Evolutionary conservation across 2,113 vertebrate genomes (phyloP).

Genomic region (Beaufortia kweichowensis): DNA sequence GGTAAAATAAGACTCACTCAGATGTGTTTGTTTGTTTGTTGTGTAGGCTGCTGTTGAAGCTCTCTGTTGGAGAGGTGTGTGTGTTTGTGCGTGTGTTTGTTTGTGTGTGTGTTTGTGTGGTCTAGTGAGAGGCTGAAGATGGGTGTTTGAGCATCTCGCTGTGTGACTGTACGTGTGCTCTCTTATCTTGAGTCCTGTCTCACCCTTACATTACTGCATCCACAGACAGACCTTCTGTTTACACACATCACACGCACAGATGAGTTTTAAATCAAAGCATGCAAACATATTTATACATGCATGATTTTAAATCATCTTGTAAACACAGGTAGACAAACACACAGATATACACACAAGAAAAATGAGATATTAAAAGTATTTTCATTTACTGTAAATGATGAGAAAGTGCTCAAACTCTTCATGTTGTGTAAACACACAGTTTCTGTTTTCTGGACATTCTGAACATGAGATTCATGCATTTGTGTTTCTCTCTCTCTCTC

Average conservation of each 20-base stretch:
- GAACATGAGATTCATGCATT: not conserved
- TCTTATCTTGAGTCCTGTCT: not conserved
- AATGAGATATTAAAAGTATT: too few relatives aligned
- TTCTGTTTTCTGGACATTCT: not conserved
- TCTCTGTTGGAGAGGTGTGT: too few relatives aligned
- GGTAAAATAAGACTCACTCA: too few relatives aligned
- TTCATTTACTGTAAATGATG: too few relatives aligned
- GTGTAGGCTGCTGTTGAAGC: not conserved
- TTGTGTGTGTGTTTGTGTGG: too few relatives aligned
- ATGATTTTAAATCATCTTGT: conserved; percentile 33
- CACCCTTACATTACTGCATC: not conserved
- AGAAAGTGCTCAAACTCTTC: too few relatives aligned
- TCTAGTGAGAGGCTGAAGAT: not conserved
- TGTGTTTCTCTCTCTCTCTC: conserved; percentile 46
- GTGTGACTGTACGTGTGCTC: conserved; percentile 25
- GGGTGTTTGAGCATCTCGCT: not conserved
- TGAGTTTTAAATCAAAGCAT: conserved; percentile 47
- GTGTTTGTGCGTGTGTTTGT: too few relatives aligned
- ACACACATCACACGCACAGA: not conserved
- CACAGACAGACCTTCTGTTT: not conserved
- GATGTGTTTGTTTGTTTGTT: not conserved
- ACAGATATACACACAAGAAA: not conserved
- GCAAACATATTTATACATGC: not conserved
- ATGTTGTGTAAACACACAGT: conserved; percentile 26
- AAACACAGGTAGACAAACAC: conserved; percentile 16